Evolutionary conservation across 2,888 invertebrate genomes (phyloP).

Genomic region (Stegana nigrithorax): DNA sequence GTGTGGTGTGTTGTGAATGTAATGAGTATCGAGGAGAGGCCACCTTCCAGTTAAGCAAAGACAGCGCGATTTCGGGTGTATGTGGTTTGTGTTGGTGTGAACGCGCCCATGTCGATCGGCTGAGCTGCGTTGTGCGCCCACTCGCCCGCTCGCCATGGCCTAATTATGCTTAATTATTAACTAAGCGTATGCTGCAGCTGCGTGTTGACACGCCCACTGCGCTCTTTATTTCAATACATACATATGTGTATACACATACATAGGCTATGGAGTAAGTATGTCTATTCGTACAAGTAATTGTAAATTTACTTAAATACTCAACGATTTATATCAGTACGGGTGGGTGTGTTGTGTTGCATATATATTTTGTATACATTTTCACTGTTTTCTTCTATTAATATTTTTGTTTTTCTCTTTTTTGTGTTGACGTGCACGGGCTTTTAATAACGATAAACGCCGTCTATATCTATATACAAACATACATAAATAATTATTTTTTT

Average conservation of each 20-base stretch:
- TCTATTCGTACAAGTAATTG: conserved; percentile 30
- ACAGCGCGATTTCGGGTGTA: too few relatives aligned
- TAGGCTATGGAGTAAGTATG: neutral
- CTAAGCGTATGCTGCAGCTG: too few relatives aligned
- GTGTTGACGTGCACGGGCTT: conserved; percentile 32
- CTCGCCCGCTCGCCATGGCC: too few relatives aligned
- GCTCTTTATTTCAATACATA: too few relatives aligned
- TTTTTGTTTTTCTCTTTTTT: conserved; percentile 20
- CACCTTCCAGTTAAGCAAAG: too few relatives aligned
- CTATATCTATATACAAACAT: conserved; percentile 7
- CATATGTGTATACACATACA: conserved; percentile 26
- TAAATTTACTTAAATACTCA: conserved; percentile 30
- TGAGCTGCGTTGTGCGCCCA: too few relatives aligned
- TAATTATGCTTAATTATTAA: too few relatives aligned
- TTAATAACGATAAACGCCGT: conserved; percentile 1
- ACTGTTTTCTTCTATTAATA: neutral
- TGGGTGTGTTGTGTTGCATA: conserved; percentile 35
- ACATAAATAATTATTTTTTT: conserved; percentile 9
- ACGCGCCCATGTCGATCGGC: too few relatives aligned
- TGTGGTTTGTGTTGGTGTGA: too few relatives aligned
- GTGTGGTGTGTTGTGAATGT: too few relatives aligned
- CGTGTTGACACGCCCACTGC: too few relatives aligned
- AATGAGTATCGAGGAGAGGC: too few relatives aligned
- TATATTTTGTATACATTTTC: neutral
- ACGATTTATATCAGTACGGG: conserved; percentile 56